Percentiles rank a stretch among this genome's conserved stretches.
phyloP scores from a whole-genome alignment of 2,888 invertebrate genomes.

The Torymus tubicola region DNA sequence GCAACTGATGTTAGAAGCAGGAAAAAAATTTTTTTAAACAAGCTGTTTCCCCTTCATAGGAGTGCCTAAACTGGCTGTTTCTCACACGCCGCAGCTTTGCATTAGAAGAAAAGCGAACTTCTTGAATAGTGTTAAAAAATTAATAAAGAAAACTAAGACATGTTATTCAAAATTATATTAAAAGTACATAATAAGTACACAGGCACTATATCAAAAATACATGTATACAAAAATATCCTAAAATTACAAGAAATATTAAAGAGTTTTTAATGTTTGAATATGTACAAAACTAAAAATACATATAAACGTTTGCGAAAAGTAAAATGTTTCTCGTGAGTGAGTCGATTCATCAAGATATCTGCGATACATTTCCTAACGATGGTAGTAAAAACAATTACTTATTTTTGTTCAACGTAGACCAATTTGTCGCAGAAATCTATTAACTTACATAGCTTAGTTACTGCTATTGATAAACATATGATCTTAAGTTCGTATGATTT shows the following conservation, averaged over 20 bases:
- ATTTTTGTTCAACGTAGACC: too few relatives aligned
- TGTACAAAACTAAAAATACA: constrained; percentile 71
- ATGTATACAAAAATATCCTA: constrained; percentile 73
- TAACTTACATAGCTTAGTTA: constrained; percentile 29
- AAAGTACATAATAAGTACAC: constrained; percentile 68
- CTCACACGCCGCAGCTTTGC: too few relatives aligned
- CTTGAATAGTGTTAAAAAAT: too few relatives aligned
- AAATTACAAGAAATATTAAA: constrained; percentile 67
- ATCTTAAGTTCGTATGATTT: constrained; percentile 29
- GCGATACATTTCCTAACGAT: too few relatives aligned
- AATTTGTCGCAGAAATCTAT: background rate
- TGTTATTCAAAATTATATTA: constrained; percentile 65
- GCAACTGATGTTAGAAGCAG: too few relatives aligned
- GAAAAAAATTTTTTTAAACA: too few relatives aligned
- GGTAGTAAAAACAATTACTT: too few relatives aligned
- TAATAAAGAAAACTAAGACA: constrained; percentile 28
- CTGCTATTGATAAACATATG: constrained; percentile 27
- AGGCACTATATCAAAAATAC: constrained; percentile 67
- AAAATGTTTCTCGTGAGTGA: too few relatives aligned
- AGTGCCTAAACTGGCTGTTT: too few relatives aligned
- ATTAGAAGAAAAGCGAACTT: too few relatives aligned
- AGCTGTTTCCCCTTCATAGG: too few relatives aligned
- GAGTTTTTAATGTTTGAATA: constrained; percentile 70
- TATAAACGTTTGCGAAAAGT: constrained; percentile 58
- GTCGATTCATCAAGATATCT: too few relatives aligned